Conservation (phyloP, 1,140 invertebrate genomes). For the Maniola jurtina region DNA sequence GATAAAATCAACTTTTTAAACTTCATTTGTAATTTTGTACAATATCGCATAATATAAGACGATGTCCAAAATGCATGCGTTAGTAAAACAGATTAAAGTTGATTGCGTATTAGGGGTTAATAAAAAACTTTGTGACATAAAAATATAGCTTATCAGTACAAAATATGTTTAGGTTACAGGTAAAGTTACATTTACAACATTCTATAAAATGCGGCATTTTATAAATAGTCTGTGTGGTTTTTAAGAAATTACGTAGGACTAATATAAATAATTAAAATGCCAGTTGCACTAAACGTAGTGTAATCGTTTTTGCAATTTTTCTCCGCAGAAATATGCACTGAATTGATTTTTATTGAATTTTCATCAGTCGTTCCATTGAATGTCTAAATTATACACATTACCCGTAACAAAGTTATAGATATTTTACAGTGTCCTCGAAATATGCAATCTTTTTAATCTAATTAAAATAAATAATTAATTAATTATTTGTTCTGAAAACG, state of each 20-base stretch:
- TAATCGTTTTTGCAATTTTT: no score
- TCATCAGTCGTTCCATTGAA: no score
- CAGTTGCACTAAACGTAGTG: no score
- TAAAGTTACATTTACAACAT: no score
- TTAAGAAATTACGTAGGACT: no score
- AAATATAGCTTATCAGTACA: neutral
- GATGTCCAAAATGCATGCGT: slow-evolving; percentile 14
- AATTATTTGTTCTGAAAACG: neutral
- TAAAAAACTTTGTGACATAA: neutral
- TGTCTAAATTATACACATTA: no score
- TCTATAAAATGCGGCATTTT: no score
- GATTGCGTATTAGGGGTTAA: neutral
- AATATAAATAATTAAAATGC: no score
- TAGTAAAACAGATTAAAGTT: slow-evolving; percentile 10
- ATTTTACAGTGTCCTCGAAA: neutral
- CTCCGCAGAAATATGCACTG: no score
- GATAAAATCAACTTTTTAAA: slow-evolving; percentile 12
- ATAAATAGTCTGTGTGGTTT: no score
- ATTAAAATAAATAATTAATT: neutral
- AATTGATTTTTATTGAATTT: no score
- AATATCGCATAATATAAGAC: slow-evolving; percentile 1
- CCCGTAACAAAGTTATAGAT: neutral
- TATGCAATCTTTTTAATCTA: slow-evolving; percentile 4
- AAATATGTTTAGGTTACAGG: no score
- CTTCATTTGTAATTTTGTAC: slow-evolving; percentile 21